These are phyloP conservation scores for Pituophis catenifer DNA, from an alignment of 2,113 vertebrate genomes.

Conservation along the genomic window DNA sequence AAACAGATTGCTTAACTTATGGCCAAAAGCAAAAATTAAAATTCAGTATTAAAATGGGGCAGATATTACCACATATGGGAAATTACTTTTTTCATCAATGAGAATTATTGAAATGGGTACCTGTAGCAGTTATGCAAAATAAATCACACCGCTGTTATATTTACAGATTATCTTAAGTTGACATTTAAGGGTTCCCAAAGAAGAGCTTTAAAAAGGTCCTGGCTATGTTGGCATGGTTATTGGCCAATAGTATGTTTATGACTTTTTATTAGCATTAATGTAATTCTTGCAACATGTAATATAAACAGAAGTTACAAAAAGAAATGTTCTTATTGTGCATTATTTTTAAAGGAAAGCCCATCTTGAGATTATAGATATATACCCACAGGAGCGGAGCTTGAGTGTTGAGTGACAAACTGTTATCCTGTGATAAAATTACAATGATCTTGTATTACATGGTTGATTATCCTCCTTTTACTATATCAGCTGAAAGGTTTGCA, in stretches of 20 bases:
- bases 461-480: slow-evolving; percentile 63
- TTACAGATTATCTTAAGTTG: slow-evolving; percentile 42
- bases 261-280: slow-evolving; percentile 63
- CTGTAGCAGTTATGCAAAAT: slow-evolving; percentile 66
- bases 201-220: slow-evolving; percentile 63
- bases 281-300: slow-evolving; percentile 63
- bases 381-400: slow-evolving; percentile 60
- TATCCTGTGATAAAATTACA: slow-evolving; percentile 61
- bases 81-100: slow-evolving; percentile 56
- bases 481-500: slow-evolving; percentile 74
- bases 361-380: slow-evolving; percentile 57
- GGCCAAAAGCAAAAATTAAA: slow-evolving; percentile 61
- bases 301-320: slow-evolving; percentile 63
- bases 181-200: slow-evolving; percentile 57
- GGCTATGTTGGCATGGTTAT: slow-evolving; percentile 62
- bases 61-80: slow-evolving; percentile 46
- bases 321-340: slow-evolving; percentile 59
- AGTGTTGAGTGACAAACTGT: slow-evolving; percentile 60
- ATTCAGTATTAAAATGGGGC: slow-evolving; percentile 53
- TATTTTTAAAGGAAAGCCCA: slow-evolving; percentile 46
- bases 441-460: slow-evolving; percentile 61
- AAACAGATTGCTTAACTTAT: slow-evolving; percentile 46
- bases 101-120: slow-evolving; percentile 48
- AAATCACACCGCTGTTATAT: slow-evolving; percentile 52
- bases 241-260: slow-evolving; percentile 50